Evolutionary conservation across 1,140 invertebrate genomes (phyloP).

Genomic region (Dryas iulia): DNA sequence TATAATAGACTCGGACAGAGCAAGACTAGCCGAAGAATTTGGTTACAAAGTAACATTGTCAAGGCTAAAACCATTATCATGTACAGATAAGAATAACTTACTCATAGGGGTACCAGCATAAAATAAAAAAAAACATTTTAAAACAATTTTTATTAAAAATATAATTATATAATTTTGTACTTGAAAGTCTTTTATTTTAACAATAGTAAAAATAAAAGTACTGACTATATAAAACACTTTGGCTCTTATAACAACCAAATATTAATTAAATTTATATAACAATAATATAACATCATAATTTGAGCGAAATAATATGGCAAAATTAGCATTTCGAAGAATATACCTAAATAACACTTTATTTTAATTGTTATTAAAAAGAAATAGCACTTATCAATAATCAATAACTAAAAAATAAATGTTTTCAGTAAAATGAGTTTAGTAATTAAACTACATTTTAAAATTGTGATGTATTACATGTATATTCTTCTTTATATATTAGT

Average conservation of each 20-base stretch:
- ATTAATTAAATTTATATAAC: not conserved
- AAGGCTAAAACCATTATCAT: conserved; percentile 88
- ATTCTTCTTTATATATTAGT: not conserved
- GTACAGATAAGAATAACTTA: conserved; percentile 97
- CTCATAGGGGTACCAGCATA: conserved; percentile 85
- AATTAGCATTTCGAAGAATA: not conserved
- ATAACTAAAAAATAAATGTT: not conserved
- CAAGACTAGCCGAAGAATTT: conserved; percentile 85
- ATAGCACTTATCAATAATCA: not conserved
- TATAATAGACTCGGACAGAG: conserved; percentile 93
- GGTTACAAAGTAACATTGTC: conserved; percentile 89
- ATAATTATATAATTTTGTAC: conserved; percentile 26
- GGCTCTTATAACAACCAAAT: conserved; percentile 6
- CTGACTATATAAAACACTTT: conserved; percentile 13
- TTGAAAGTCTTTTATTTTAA: conserved; percentile 33
- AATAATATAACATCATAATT: not conserved
- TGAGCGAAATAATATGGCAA: conserved; percentile 8
- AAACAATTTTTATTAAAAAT: conserved; percentile 26
- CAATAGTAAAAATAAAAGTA: conserved; percentile 31
- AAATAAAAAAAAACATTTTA: conserved; percentile 33
- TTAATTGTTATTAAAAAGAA: not conserved
- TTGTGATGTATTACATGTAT: not conserved
- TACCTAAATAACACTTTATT: not conserved
- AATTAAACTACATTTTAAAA: not conserved
- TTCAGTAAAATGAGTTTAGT: not conserved